A percentile compares a stretch with the other conserved stretches of the same genome.
phyloP scores from a whole-genome alignment of 2,113 vertebrate species.

The Corythornis madagascariensis region DNA sequence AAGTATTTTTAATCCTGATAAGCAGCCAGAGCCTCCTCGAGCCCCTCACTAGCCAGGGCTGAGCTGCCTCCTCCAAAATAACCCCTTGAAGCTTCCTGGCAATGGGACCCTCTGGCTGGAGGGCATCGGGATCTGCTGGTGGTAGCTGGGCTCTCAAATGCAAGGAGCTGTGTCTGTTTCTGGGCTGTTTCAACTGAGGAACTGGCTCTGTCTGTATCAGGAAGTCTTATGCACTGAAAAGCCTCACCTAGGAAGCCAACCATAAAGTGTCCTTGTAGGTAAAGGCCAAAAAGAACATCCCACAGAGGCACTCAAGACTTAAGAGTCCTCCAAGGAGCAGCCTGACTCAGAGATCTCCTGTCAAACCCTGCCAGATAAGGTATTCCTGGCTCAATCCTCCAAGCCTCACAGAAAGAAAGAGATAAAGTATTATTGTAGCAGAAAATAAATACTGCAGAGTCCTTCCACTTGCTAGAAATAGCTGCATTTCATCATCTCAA shows the following conservation, averaged over 20 bases:
- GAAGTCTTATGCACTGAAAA: neutral
- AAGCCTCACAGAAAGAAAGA: neutral
- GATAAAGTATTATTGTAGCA: neutral
- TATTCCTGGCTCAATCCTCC: neutral
- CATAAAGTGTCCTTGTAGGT: neutral
- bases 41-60: neutral
- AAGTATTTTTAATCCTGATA: slow-evolving; percentile 19
- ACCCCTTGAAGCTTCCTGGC: rapidly evolving
- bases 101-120: neutral
- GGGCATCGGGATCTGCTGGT: neutral
- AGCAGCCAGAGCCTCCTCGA: neutral
- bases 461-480: neutral
- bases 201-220: neutral
- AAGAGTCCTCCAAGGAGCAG: neutral
- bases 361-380: neutral
- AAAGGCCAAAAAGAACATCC: neutral
- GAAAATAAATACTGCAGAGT: neutral
- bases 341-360: neutral
- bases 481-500: neutral
- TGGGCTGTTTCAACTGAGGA: neutral
- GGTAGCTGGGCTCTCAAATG: neutral
- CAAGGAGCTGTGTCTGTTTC: neutral
- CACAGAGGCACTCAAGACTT: neutral
- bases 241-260: neutral
- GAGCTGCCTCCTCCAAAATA: neutral